These are phyloP conservation scores for Drosophila melanica DNA, from an alignment of 1,140 invertebrate species.

Conservation along the genomic window DNA sequence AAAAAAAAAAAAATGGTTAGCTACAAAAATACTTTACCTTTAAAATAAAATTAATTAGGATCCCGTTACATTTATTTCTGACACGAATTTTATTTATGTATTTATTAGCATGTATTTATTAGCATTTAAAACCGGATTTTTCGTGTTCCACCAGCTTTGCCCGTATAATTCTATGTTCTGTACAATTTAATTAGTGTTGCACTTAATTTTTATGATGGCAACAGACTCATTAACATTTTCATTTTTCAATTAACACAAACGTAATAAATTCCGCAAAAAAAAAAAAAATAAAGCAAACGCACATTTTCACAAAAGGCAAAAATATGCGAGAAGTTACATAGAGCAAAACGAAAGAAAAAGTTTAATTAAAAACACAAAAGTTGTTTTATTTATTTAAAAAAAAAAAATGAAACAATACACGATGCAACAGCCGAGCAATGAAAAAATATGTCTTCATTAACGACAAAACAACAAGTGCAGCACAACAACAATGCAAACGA, in stretches of 20 bases:
- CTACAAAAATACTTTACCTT: background rate
- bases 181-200: constrained; percentile 80
- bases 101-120: too few species aligned
- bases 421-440: constrained; percentile 50
- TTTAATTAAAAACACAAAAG: constrained; percentile 83
- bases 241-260: constrained; percentile 83
- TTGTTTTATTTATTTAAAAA: constrained; percentile 81
- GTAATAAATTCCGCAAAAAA: constrained; percentile 77
- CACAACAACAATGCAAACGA: constrained; percentile 66
- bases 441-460: constrained; percentile 82
- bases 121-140: background rate
- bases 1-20: background rate
- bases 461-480: constrained; percentile 67
- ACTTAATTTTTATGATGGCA: constrained; percentile 74
- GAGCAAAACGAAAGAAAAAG: constrained; percentile 63
- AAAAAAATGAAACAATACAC: constrained; percentile 34
- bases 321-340: constrained; percentile 36
- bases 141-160: background rate
- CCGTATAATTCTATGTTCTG: constrained; percentile 26
- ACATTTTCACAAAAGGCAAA: constrained; percentile 27
- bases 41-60: background rate
- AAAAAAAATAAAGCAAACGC: constrained; percentile 34
- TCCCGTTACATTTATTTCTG: too few species aligned
- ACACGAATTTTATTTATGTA: background rate
- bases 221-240: constrained; percentile 79